phyloP scores from a whole-genome alignment of 2,113 vertebrate species.

The Calcarius ornatus region DNA sequence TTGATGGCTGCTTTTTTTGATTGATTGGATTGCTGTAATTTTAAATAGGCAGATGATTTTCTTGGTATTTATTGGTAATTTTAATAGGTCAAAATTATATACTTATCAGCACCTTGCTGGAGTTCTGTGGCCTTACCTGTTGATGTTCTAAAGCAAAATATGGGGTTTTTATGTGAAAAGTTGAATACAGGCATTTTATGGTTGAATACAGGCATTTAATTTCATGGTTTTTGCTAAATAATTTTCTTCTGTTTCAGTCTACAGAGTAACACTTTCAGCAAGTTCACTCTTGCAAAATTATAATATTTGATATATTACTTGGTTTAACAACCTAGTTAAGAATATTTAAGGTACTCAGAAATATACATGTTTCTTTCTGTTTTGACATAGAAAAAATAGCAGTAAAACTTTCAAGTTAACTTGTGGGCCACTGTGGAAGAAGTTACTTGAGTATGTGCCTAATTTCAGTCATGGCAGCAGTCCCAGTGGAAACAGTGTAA shows the following conservation, averaged over 20 bases:
- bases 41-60: constrained; percentile 34
- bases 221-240: constrained; percentile 35
- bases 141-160: constrained; percentile 65
- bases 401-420: constrained; percentile 8
- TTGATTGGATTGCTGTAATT: constrained; percentile 43
- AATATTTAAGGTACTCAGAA: background rate
- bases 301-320: background rate
- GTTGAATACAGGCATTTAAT: constrained; percentile 49
- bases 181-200: constrained; percentile 41
- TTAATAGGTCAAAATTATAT: constrained; percentile 20
- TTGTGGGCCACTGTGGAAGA: background rate
- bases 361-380: background rate
- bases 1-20: constrained; percentile 29
- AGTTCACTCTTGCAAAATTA: constrained; percentile 7
- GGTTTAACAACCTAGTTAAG: constrained; percentile 9
- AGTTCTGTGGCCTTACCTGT: constrained; percentile 72
- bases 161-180: constrained; percentile 55
- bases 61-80: constrained; percentile 73
- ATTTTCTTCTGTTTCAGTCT: constrained; percentile 43
- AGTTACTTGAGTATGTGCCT: background rate
- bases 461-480: background rate
- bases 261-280: constrained; percentile 1
- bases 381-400: background rate
- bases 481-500: background rate
- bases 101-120: constrained; percentile 47